Evolutionary conservation across 2,888 invertebrate species (phyloP), one percentile per base, ranked within the genome.

Genomic region (Chouioia cunea): DNA sequence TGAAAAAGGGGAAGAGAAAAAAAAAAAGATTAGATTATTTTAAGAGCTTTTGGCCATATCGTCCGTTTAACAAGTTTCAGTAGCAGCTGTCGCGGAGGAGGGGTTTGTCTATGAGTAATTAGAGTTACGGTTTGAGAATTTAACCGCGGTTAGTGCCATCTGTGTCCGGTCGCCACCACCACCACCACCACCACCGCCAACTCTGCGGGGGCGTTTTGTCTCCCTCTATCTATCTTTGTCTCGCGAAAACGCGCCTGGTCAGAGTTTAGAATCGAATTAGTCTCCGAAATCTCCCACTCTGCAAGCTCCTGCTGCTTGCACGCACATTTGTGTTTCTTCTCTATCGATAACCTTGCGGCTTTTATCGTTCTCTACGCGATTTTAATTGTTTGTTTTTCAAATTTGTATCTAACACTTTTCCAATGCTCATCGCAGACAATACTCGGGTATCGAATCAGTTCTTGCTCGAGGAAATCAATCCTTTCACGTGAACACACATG

Each of bases 241-340:
- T 27, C n/a, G n/a, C 3, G 23, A 12, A 10, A 20, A 36, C 43
- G 20, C 65, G 79, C 82, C 83, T 78, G 85, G 84, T 84, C 85
- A 83, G 85, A 85, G 83, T 85, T 85, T 85, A 85, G 85, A 84
- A 85, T 84, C 85, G 85, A 85, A 85, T 85, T 85, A 85, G 85
- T 85, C 85, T 86, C 80, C 80, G 81, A 78, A 76, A 76, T 78
- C 73, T 79, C 80, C 73, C 81, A 78, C 52, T 50, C 54, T 46
- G 20, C 58, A 6, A 36, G 10, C 59, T 14, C 20, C 53, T 15
- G 4, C 43, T 18, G 12, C 44, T 8, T 8, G 52, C 62, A 1
- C 48, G 15, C 18, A 36, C n/a, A 10, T 12, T 36, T 36, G 36
- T 10, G 10, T 1, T 36, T 36, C 10, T 36, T 36, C n/a, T 36